These are phyloP conservation scores for Galemys pyrenaicus DNA, from an alignment of 2,113 vertebrate species.

Conservation along the genomic window DNA sequence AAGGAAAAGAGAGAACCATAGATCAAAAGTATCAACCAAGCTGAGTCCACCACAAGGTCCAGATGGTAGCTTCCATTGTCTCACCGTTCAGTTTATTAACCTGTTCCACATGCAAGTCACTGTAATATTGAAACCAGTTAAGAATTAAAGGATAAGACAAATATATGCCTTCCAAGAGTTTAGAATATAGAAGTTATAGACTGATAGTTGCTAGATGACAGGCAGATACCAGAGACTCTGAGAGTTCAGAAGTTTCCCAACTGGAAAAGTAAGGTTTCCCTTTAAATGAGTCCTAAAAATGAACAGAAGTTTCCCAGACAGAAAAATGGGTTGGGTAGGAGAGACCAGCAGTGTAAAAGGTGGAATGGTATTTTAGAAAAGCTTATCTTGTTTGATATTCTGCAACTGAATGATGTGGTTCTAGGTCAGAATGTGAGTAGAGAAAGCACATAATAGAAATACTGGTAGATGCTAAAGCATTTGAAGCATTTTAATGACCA, in stretches of 20 bases:
- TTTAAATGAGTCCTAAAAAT: background rate
- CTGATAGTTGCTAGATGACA: background rate
- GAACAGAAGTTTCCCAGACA: background rate
- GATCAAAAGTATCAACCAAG: too few relatives aligned
- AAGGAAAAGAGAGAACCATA: too few relatives aligned
- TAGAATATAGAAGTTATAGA: accelerated
- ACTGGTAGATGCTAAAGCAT: background rate
- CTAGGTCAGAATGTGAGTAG: background rate
- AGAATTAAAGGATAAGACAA: background rate
- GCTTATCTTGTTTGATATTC: background rate
- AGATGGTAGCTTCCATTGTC: too few relatives aligned
- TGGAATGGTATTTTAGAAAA: background rate
- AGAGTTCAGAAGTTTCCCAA: background rate
- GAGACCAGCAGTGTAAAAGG: background rate
- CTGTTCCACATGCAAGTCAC: background rate
- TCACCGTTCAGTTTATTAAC: background rate
- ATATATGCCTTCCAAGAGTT: background rate
- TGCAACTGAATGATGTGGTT: background rate
- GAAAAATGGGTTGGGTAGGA: background rate
- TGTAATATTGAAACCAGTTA: background rate
- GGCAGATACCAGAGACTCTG: accelerated
- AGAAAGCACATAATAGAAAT: background rate
- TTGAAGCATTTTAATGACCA: background rate
- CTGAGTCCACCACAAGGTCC: too few relatives aligned
- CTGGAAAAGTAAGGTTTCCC: background rate